Evolutionary conservation across 2,113 vertebrate species (phyloP).

Genomic region (Syngnathoides biaculeatus): DNA sequence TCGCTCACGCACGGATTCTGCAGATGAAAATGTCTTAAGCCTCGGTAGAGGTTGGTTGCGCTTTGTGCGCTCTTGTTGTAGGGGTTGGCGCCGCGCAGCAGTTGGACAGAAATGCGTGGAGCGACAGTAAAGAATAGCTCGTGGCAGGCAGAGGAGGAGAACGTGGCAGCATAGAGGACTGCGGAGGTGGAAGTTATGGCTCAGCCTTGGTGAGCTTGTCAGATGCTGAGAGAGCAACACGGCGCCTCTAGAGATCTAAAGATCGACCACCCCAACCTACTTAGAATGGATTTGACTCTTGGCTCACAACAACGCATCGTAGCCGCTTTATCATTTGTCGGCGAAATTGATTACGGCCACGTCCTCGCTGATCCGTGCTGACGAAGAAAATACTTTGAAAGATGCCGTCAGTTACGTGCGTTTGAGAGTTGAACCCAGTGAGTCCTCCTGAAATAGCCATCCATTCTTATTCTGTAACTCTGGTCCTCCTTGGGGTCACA

Average conservation of each 20-base stretch:
- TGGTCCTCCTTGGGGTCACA: neutral
- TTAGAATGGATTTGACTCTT: slow-evolving; percentile 57
- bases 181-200: slow-evolving; percentile 52
- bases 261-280: slow-evolving; percentile 65
- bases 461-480: neutral
- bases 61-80: neutral
- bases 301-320: slow-evolving; percentile 46
- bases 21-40: neutral
- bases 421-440: neutral
- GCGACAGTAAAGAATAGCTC: slow-evolving; percentile 46
- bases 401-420: neutral
- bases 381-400: slow-evolving; percentile 24
- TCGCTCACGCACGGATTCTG: neutral
- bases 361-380: slow-evolving; percentile 21
- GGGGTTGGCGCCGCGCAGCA: slow-evolving; percentile 4
- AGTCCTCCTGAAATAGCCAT: neutral
- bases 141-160: slow-evolving; percentile 49
- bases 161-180: slow-evolving; percentile 42
- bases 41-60: neutral
- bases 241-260: slow-evolving; percentile 53
- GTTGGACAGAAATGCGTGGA: slow-evolving; percentile 18
- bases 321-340: slow-evolving; percentile 40
- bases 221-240: slow-evolving; percentile 55
- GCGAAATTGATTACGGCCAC: slow-evolving; percentile 37
- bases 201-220: slow-evolving; percentile 59